These are phyloP conservation scores for Drosophila sturtevanti DNA, from an alignment of 1,140 invertebrate species.

Conservation along the genomic window DNA sequence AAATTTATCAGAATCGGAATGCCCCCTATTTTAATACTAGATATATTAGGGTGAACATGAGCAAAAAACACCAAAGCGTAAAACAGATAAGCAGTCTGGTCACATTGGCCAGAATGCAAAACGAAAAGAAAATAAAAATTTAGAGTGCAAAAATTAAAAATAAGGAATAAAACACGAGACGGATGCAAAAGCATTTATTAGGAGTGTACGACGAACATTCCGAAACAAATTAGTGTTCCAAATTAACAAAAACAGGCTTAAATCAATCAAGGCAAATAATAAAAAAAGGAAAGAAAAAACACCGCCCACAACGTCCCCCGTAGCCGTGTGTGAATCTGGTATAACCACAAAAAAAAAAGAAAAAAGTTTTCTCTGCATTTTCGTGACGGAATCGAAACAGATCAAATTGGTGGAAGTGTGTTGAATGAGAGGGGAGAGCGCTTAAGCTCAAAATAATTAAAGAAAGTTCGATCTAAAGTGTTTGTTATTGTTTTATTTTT, in stretches of 20 bases:
- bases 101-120: constrained; percentile 28
- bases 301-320: constrained; percentile 21
- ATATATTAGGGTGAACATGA: neutral
- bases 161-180: constrained; percentile 30
- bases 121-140: constrained; percentile 52
- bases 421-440: constrained; percentile 9
- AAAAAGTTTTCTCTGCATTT: constrained; percentile 73
- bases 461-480: neutral
- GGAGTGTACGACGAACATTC: constrained; percentile 62
- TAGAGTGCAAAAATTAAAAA: constrained; percentile 53
- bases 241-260: constrained; percentile 11
- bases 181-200: constrained; percentile 71
- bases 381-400: constrained; percentile 44
- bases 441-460: neutral
- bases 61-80: neutral
- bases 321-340: constrained; percentile 48
- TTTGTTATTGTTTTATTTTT: constrained; percentile 8
- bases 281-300: constrained; percentile 6
- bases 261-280: constrained; percentile 17
- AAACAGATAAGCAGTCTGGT: neutral
- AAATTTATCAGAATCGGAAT: too few species aligned
- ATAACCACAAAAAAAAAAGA: constrained; percentile 68
- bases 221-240: constrained; percentile 31
- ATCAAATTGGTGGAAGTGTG: constrained; percentile 20
- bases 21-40: too few species aligned